Evolutionary conservation across 2,113 vertebrate genomes (phyloP).

Genomic region (Callopanchax toddi): DNA sequence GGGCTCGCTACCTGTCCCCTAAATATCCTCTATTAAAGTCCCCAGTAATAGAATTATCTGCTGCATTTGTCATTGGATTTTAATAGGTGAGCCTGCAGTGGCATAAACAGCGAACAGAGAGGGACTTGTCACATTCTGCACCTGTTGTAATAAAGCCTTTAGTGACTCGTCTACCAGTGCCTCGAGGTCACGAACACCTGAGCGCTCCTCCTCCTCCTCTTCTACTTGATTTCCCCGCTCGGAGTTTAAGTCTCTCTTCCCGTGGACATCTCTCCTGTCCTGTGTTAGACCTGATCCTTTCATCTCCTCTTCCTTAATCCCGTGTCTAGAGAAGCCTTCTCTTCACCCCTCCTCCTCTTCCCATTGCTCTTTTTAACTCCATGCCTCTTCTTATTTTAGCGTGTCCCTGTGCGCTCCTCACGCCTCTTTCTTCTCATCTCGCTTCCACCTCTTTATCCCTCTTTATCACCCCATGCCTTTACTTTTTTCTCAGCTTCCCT

Average conservation of each 20-base stretch:
- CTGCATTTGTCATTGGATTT: conserved; percentile 57
- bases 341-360: conserved; percentile 45
- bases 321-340: conserved; percentile 50
- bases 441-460: conserved; percentile 24
- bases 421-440: conserved; percentile 20
- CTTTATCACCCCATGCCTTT: conserved; percentile 15
- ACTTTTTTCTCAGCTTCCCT: conserved; percentile 7
- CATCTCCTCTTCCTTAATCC: conserved; percentile 70
- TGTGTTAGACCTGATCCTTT: conserved; percentile 66
- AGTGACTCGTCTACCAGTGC: conserved; percentile 28
- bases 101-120: conserved; percentile 46
- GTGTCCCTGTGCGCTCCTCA: conserved; percentile 50
- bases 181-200: conserved; percentile 51
- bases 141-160: conserved; percentile 32
- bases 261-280: conserved; percentile 43
- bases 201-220: conserved; percentile 29
- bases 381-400: conserved; percentile 62
- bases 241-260: conserved; percentile 59
- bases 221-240: conserved; percentile 49
- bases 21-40: conserved; percentile 69
- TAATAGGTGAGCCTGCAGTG: conserved; percentile 54
- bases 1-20: conserved; percentile 59
- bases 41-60: conserved; percentile 68
- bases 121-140: conserved; percentile 39
- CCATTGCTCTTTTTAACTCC: conserved; percentile 60